A percentile compares a stretch with the other conserved stretches of the same genome.
These are phyloP conservation scores for Mastigias papua DNA, from an alignment of 30 jellyfish, hydroid and myxozoan species.

Conservation along the genomic window DNA sequence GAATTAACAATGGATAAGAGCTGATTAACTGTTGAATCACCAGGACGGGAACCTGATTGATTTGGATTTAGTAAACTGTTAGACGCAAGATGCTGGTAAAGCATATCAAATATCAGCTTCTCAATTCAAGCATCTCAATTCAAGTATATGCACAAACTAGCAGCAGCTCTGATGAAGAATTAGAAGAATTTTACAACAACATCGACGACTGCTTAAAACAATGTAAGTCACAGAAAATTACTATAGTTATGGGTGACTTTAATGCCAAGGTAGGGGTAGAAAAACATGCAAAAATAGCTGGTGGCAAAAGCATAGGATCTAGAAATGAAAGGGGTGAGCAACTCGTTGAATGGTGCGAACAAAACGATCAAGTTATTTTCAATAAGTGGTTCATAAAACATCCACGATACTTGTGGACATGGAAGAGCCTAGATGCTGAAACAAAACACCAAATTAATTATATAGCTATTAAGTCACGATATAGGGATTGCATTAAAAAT, in stretches of 20 bases:
- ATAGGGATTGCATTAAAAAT: constrained; percentile 5
- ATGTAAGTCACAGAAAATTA: constrained; percentile 20
- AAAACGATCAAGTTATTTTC: neutral
- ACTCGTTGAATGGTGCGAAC: constrained; percentile 27
- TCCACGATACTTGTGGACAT: constrained; percentile 27
- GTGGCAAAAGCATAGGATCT: constrained; percentile 24
- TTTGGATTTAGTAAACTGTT: too few species aligned
- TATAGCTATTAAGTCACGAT: constrained; percentile 24
- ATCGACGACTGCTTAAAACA: constrained; percentile 5
- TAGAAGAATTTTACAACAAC: constrained; percentile 25
- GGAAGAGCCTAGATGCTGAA: constrained; percentile 35
- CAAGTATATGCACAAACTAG: constrained; percentile 73
- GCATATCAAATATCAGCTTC: too few species aligned
- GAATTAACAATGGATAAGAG: too few species aligned
- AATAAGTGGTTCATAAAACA: constrained; percentile 45
- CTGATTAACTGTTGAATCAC: too few species aligned
- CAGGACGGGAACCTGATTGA: too few species aligned
- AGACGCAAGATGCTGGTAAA: too few species aligned
- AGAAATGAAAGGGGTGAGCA: constrained; percentile 36
- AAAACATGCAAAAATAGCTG: neutral
- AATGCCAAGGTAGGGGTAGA: constrained; percentile 56
- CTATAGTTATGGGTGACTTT: constrained; percentile 53
- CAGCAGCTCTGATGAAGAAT: constrained; percentile 23
- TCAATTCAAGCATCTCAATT: too few species aligned
- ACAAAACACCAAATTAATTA: constrained; percentile 41